These are phyloP conservation scores for Heliconius melpomene DNA, from an alignment of 1,140 invertebrate species.

Conservation along the genomic window DNA sequence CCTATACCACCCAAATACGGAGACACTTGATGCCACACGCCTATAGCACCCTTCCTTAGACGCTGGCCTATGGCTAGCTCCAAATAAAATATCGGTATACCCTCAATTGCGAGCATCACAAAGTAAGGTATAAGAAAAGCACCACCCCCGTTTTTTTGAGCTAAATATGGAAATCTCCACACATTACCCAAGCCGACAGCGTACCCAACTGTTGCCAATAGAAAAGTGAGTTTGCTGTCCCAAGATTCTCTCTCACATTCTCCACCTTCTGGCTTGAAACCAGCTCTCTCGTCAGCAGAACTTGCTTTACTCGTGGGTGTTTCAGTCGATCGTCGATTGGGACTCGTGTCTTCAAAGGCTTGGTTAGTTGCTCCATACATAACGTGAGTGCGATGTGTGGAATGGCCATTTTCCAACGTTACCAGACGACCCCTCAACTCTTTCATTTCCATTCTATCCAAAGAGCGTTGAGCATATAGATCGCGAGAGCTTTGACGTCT, in stretches of 20 bases:
- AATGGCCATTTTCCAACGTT: constrained; percentile 85
- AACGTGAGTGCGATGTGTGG: constrained; percentile 79
- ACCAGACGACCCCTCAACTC: constrained; percentile 91
- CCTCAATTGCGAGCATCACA: constrained; percentile 95
- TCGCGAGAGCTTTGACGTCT: constrained; percentile 92
- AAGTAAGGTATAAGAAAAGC: constrained; percentile 97
- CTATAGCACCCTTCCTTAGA: constrained; percentile 95
- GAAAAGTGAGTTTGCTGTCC: constrained; percentile 96
- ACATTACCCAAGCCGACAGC: constrained; percentile 98
- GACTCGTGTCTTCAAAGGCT: constrained; percentile 91
- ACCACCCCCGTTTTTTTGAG: constrained; percentile 95
- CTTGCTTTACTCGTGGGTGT: constrained; percentile 81
- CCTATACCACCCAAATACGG: constrained; percentile 94
- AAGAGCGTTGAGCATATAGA: constrained; percentile 88
- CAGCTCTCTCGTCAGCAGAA: constrained; percentile 83
- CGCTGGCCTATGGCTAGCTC: constrained; percentile 96
- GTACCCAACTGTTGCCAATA: constrained; percentile 94
- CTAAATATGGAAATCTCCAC: constrained; percentile 95
- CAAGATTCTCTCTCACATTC: constrained; percentile 94
- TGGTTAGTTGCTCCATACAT: constrained; percentile 93
- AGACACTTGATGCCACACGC: constrained; percentile 96
- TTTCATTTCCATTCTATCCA: constrained; percentile 92
- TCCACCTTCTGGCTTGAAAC: constrained; percentile 87
- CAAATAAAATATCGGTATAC: constrained; percentile 96
- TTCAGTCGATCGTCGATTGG: constrained; percentile 80